Base-by-base conservation (phyloP, 2,797 vertebrate genomes). In the Enteromius treurensis region DNA sequence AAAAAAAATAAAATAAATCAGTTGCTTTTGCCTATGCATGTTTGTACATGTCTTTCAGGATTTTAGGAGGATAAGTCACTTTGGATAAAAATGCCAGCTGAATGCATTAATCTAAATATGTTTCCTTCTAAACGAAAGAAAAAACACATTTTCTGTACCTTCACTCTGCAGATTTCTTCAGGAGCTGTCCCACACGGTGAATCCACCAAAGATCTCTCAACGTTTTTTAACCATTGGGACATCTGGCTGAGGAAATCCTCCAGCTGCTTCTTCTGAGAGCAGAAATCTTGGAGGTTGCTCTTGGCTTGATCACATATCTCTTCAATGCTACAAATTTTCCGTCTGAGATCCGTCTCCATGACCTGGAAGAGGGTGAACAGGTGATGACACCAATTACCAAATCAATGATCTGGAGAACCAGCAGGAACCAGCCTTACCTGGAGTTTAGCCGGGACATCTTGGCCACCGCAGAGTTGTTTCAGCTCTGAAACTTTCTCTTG, bases 131-230 rank as follows among this genome's bases (percentile, higher is more conserved):
- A 64, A 29, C 7, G 19, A 2, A 29, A 64, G 10, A 26, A 0
- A 42, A 62, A 42, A 21, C 1, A 15, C 21, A 76, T 23, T 10
- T 79, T 81, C 19, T 6, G 0, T 8, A 99, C 98, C 96, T 98
- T 99, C 21, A 97, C 94, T 95, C 95, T 97, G 90, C 91, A 96
- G 90, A 99, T 89, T 89, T 95, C 93, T 87, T 98, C 95, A 17
- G 96, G 95, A 62, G 96, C 94, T 17, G 93, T 91, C 26, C 91
- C 94, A 23, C 88, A 89, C 49, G 94, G 91, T 80, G 94, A 96
- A 51, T 89, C 94, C 85, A 93, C 85, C 65, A 99, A 73, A 0
- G 96, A 96, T 7, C 96, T 95, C 86, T 99, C 96, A 85, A 94
- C 92, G 55, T 94, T 94, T 53, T 86, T 92, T 14, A 99, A 89